Conservation (phyloP, 2,797 vertebrate genomes). For the Miichthys miiuy region DNA sequence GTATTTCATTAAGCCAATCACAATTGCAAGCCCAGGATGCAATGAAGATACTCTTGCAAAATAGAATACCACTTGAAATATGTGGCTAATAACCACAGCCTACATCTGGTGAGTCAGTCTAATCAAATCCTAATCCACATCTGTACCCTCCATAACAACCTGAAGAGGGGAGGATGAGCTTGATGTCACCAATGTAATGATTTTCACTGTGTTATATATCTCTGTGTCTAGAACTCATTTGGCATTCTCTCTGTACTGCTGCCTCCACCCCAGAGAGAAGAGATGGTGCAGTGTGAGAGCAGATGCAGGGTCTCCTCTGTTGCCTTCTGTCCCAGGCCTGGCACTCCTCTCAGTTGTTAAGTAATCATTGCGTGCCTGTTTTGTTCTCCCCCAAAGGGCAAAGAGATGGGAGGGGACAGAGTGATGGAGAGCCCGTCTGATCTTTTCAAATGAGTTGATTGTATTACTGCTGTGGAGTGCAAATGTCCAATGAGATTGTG, state of each 20-base stretch:
- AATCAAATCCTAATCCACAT: background rate
- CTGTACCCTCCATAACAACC: background rate
- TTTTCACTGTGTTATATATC: background rate
- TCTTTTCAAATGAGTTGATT: conserved; percentile 15
- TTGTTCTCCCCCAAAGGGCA: conserved; percentile 16
- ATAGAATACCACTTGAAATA: no score
- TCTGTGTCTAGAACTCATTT: background rate
- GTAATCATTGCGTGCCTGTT: conserved; percentile 22
- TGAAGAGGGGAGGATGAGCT: background rate
- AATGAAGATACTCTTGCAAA: no score
- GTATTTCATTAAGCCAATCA: no score
- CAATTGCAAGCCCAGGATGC: no score
- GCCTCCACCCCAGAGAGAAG: background rate
- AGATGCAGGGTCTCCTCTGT: conserved; percentile 5
- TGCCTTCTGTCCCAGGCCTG: background rate
- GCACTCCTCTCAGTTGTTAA: conserved; percentile 16
- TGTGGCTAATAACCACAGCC: no score
- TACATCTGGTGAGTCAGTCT: no score
- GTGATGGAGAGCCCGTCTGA: conserved; percentile 27
- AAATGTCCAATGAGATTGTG: background rate
- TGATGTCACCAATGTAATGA: no score
- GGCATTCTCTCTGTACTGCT: background rate
- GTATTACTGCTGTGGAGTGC: background rate
- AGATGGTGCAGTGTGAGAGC: background rate
- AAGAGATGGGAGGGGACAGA: conserved; percentile 6